Percentiles rank a stretch among this genome's conserved stretches.
phyloP scores from a whole-genome alignment of 2,888 invertebrate species.

The Agriopis aurantiaria region DNA sequence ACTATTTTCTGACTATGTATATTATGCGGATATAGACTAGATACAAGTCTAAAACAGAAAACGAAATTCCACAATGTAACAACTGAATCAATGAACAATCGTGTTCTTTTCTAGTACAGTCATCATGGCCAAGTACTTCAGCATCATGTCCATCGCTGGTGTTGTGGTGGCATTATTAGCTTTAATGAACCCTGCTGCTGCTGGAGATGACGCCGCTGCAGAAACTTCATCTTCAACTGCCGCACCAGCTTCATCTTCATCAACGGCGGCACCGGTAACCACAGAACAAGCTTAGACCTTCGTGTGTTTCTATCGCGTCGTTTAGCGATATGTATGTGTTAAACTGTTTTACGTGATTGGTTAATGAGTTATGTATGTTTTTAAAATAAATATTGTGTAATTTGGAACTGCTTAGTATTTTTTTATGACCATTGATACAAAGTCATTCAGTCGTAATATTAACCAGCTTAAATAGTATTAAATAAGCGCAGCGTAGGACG shows the following conservation, averaged over 20 bases:
- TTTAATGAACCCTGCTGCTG: background rate
- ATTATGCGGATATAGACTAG: too few species aligned
- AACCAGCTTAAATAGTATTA: too few species aligned
- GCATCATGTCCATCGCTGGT: background rate
- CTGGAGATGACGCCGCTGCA: background rate
- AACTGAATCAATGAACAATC: background rate
- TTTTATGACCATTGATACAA: too few species aligned
- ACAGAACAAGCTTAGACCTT: too few species aligned
- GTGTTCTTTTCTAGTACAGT: background rate
- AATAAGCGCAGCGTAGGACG: too few species aligned
- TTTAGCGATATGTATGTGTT: background rate
- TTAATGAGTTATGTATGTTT: background rate
- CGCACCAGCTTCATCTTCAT: too few species aligned
- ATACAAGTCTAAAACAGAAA: too few species aligned
- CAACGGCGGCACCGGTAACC: too few species aligned
- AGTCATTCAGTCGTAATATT: too few species aligned
- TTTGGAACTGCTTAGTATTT: background rate
- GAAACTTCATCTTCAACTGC: background rate
- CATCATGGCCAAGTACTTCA: constrained; percentile 13
- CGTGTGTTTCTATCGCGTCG: background rate
- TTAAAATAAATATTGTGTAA: background rate
- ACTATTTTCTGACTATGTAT: too few species aligned
- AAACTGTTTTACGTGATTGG: background rate
- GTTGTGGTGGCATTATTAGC: constrained; percentile 2
- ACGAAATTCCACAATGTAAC: too few species aligned